A percentile compares a stretch with the other conserved stretches of the same genome.
These are phyloP conservation scores for Sinhomidia bicolor DNA, from an alignment of 2,888 invertebrate genomes.

Conservation along the genomic window DNA sequence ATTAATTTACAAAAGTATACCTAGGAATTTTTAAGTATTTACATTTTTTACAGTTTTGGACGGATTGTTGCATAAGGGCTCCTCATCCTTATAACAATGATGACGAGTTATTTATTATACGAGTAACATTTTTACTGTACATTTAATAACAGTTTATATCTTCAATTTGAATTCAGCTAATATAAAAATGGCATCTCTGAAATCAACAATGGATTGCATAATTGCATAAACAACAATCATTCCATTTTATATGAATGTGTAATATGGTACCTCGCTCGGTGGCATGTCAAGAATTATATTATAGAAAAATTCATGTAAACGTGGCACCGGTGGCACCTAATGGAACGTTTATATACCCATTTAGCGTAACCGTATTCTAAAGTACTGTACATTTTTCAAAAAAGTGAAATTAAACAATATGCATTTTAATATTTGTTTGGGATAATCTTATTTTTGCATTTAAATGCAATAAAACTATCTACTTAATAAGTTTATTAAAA, in stretches of 20 bases:
- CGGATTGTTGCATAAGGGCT: slow-evolving; percentile 69
- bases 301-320: background rate
- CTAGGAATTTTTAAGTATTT: background rate
- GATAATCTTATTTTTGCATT: no score
- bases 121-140: background rate
- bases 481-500: no score
- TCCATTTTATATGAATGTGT: background rate
- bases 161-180: background rate
- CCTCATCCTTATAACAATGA: slow-evolving; percentile 27
- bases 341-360: no score
- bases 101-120: slow-evolving; percentile 34
- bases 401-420: no score
- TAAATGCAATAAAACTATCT: no score
- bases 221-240: no score
- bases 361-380: no score
- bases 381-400: no score
- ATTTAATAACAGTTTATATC: no score
- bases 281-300: background rate
- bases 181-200: slow-evolving; percentile 6
- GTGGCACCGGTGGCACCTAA: background rate
- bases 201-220: slow-evolving; percentile 32
- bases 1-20: no score
- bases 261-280: no score
- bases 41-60: slow-evolving; percentile 52
- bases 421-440: no score